Evolutionary conservation across 2,888 invertebrate species (phyloP), one percentile per base, ranked within the genome.

Genomic region (Diaperis boleti): DNA sequence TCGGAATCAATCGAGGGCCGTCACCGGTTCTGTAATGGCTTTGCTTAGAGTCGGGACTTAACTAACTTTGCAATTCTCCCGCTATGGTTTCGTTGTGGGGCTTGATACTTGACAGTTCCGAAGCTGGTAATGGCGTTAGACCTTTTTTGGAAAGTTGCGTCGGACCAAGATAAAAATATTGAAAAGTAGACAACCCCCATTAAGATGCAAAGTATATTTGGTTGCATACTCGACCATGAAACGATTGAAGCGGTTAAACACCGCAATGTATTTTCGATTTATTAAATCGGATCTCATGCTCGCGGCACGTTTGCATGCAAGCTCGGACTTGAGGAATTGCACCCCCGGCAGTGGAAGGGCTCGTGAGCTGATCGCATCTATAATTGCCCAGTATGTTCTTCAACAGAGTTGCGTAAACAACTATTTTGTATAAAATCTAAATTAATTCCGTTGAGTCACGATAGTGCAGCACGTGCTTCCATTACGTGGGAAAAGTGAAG

Each of bases 21-120:
- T 33, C 37, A 37, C 22, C 50, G 42, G 26, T 41, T 18, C 29
- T 39, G 41, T 50, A 57, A 50, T 44, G 39, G 17, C 50, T 57
- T 62, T 50, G 52, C 50, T 44, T 62, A 56, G 42, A 62, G 17
- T 44, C 37, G 22, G 39, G 57, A 56, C 62, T 62, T 50, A 56
- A 62, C 62, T 57, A 62, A 57, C 62, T 62, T 62, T 62, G 57
- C 57, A 62, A 62, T 62, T 56, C 62, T 57, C 56, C 37, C 15
- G 44, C 37, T 44, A 62, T 44, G 57, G 62, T 62, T 62, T 42
- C 44, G 44, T 62, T 62, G 57, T 62, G 44, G 49, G 57, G 56
- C 62, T 62, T 62, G 55, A 45, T 41, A 55, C 49, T 62, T 50
- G 62, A 15, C 47, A 62, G 62, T 57, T 57, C 56, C 44, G 44